A percentile compares a stretch with the other conserved stretches of the same genome.
phyloP scores from a whole-genome alignment of 2,113 vertebrate genomes.

The Ciconia boyciana region DNA sequence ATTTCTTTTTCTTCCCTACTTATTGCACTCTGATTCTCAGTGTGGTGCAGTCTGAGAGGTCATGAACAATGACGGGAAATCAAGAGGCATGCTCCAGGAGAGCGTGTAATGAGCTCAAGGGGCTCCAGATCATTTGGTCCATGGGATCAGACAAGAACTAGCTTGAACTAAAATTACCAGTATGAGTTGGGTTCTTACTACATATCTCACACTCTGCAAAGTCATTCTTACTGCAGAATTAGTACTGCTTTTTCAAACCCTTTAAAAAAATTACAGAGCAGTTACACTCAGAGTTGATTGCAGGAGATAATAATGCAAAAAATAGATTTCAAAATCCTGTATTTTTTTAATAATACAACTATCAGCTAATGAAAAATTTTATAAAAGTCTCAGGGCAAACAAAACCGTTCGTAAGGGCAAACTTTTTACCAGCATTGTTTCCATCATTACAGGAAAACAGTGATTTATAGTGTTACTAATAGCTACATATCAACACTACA shows the following conservation, averaged over 20 bases:
- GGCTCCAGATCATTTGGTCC: background rate
- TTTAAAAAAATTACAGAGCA: background rate
- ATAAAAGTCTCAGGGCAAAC: background rate
- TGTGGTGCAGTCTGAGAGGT: background rate
- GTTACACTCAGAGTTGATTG: background rate
- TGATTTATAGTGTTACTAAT: background rate
- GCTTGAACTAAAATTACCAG: background rate
- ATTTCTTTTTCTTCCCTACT: background rate
- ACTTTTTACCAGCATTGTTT: background rate
- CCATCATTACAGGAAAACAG: background rate
- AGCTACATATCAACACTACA: background rate
- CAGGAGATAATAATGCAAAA: background rate
- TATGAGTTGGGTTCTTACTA: background rate
- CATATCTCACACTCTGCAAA: background rate
- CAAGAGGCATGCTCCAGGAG: background rate
- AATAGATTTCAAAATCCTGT: background rate
- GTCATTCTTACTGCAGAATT: background rate
- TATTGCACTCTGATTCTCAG: background rate
- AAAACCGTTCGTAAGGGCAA: background rate
- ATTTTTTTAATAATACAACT: background rate
- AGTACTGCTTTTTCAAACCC: background rate
- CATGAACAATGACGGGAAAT: background rate
- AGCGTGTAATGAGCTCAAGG: background rate
- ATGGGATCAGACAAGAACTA: background rate
- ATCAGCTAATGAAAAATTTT: background rate